Percentiles rank a stretch among this genome's conserved stretches.
These are phyloP conservation scores for Montifringilla adamsi DNA, from an alignment of 2,113 vertebrate species.

Conservation along the genomic window DNA sequence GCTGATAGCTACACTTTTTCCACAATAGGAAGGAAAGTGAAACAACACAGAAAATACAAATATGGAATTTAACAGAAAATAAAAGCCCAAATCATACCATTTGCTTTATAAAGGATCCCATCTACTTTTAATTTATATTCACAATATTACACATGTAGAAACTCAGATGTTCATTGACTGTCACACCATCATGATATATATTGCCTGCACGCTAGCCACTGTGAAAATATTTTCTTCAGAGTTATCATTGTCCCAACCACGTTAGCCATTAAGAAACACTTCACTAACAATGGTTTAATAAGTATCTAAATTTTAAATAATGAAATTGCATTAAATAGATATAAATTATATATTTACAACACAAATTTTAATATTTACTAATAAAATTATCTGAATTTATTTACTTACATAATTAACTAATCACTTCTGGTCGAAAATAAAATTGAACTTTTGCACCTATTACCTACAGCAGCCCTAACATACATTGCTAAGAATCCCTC, in stretches of 20 bases:
- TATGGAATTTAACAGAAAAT: not conserved
- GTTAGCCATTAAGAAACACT: not conserved
- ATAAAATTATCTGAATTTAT: not conserved
- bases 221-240: not conserved
- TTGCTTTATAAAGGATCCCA: not conserved
- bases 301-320: not conserved
- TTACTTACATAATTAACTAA: not conserved
- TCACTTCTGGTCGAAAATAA: not conserved
- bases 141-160: not conserved
- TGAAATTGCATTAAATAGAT: not conserved
- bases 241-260: not conserved
- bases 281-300: not conserved
- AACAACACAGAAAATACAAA: not conserved
- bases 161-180: not conserved
- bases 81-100: not conserved
- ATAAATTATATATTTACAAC: not conserved
- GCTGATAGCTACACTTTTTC: not conserved
- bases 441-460: not conserved
- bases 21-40: not conserved
- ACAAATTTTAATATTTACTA: not conserved
- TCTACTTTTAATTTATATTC: not conserved
- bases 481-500: not conserved
- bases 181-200: not conserved
- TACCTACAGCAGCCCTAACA: not conserved
- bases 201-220: not conserved